These are phyloP conservation scores for Palaemon carinicauda DNA, from an alignment of 1,140 invertebrate genomes.

Conservation along the genomic window DNA sequence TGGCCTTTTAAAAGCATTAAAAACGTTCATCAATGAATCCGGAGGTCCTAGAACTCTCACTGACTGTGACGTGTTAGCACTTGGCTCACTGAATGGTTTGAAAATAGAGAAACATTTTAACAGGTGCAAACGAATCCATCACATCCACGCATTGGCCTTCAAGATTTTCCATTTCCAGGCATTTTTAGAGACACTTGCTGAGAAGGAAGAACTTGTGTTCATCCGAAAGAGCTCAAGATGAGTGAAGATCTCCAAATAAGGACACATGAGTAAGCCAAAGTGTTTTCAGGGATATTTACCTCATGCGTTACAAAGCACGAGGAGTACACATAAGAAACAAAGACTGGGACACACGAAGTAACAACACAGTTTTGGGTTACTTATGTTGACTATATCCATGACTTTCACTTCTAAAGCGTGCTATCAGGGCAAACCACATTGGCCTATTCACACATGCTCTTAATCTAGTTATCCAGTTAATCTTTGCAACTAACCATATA, in stretches of 20 bases:
- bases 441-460: neutral
- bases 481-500: neutral
- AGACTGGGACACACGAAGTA: neutral
- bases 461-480: too few relatives aligned
- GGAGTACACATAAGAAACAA: neutral
- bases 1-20: too few relatives aligned
- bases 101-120: too few relatives aligned
- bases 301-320: neutral
- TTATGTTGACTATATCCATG: neutral
- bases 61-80: too few relatives aligned
- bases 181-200: too few relatives aligned
- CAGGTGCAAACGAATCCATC: too few relatives aligned
- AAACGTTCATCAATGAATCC: too few relatives aligned
- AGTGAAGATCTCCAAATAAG: neutral
- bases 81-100: too few relatives aligned
- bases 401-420: neutral
- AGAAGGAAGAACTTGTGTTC: too few relatives aligned
- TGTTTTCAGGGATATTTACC: neutral
- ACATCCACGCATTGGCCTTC: too few relatives aligned
- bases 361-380: neutral
- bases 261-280: neutral
- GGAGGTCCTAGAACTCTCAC: too few relatives aligned
- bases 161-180: too few relatives aligned
- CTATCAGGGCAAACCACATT: neutral
- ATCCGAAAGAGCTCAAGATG: neutral